Percentiles rank a stretch among this genome's conserved stretches.
phyloP scores from a whole-genome alignment of 2,113 vertebrate species.

The Heterochromis multidens region DNA sequence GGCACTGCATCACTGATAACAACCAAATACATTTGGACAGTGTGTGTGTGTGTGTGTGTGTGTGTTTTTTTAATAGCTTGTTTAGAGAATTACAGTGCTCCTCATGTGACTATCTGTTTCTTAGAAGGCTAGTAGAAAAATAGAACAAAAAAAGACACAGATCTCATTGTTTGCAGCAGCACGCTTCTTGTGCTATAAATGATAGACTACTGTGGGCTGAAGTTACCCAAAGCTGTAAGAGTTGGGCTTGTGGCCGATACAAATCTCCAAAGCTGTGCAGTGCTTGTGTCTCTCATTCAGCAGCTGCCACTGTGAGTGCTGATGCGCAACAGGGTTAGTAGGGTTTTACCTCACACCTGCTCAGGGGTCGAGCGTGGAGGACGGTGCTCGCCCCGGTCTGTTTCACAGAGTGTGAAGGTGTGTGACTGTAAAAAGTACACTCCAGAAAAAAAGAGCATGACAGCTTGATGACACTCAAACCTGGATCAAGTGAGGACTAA shows the following conservation, averaged over 20 bases:
- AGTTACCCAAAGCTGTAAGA: neutral
- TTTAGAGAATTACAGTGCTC: neutral
- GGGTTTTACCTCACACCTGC: slow-evolving; percentile 30
- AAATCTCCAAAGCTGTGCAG: neutral
- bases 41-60: fast-evolving
- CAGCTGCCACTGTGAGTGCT: neutral
- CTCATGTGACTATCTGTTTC: neutral
- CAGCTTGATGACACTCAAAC: neutral
- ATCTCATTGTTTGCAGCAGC: neutral
- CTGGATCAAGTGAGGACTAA: neutral
- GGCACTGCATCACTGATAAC: neutral
- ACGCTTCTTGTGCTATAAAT: neutral
- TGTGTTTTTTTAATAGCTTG: neutral
- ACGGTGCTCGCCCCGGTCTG: neutral
- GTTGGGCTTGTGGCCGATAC: neutral
- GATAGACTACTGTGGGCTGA: neutral
- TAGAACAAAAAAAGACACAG: neutral
- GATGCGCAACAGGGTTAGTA: slow-evolving; percentile 1
- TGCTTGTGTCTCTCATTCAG: neutral
- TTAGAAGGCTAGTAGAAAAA: neutral
- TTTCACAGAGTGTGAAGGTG: neutral
- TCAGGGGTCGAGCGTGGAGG: neutral
- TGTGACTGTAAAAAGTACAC: neutral
- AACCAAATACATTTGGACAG: neutral
- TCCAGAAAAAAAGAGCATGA: neutral